Percentiles rank a stretch among this genome's conserved stretches.
phyloP scores from a whole-genome alignment of 1,140 invertebrate species.

The Lepidotrigona ventralis region DNA sequence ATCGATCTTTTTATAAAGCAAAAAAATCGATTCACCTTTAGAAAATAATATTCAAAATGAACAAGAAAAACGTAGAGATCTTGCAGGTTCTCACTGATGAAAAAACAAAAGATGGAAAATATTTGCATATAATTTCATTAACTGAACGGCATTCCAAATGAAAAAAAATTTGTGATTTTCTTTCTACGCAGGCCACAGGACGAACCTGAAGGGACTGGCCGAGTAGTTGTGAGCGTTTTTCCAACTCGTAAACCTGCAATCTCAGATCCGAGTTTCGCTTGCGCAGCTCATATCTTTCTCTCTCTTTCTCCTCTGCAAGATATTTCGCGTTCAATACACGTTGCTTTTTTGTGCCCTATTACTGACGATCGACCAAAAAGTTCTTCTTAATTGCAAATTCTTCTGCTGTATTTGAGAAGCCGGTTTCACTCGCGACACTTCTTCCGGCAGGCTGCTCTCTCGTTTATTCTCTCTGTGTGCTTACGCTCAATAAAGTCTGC shows the following conservation, averaged over 20 bases:
- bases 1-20: conserved; percentile 28
- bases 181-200: conserved; percentile 77
- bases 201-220: conserved; percentile 80
- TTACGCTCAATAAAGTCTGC: conserved; percentile 69
- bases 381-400: conserved; percentile 69
- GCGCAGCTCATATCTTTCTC: conserved; percentile 80
- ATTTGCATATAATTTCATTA: conserved; percentile 46
- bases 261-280: conserved; percentile 80
- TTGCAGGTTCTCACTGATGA: conserved; percentile 69
- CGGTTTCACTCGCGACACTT: conserved; percentile 68
- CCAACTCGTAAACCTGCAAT: conserved; percentile 80
- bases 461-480: conserved; percentile 65
- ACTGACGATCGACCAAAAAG: conserved; percentile 70
- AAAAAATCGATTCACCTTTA: conserved; percentile 37
- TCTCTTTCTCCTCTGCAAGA: conserved; percentile 80
- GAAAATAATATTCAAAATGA: conserved; percentile 48
- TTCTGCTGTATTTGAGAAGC: conserved; percentile 65
- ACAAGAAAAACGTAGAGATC: conserved; percentile 67
- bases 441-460: conserved; percentile 64
- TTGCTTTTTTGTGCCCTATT: conserved; percentile 67
- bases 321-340: conserved; percentile 78
- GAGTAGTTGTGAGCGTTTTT: conserved; percentile 80
- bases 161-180: conserved; percentile 63
- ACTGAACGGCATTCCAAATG: conserved; percentile 71
- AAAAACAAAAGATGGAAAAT: conserved; percentile 60